Base-by-base conservation (phyloP, 2,888 invertebrate genomes). In the Catocala sponsa region DNA sequence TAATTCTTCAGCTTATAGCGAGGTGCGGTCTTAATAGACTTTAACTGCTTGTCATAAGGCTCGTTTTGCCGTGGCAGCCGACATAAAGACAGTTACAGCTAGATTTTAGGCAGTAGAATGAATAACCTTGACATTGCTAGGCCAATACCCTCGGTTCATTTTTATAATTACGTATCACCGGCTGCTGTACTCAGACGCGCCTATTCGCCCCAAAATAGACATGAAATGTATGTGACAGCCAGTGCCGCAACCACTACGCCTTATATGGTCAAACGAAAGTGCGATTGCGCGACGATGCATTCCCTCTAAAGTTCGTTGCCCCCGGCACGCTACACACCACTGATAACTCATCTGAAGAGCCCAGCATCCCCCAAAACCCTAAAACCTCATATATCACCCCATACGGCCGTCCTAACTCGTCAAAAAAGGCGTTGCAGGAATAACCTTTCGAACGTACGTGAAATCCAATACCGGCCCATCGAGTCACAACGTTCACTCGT, bases 241-340 rank as follows among this genome's bases (percentile, higher is more conserved):
- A 70, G 72, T 76, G 74, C 79, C 76, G 80, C 83, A 82, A 81
- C 82, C 80, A 81, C 89, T 93, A 92, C 85, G 85, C 94, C 94
- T 76, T 94, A 93, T 93, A 94, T 91, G 94, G 94, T 84, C 88
- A 94, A 92, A 87, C 85, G 80, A 81, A 84, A 86, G 75, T 86
- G 92, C 92, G 92, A 88, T 91, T 94, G 94, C 93, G 93, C 94
- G 91, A 82, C 87, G 84, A 81, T 90, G 91, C 91, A 89, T 84
- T 87, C 87, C 83, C 85, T 80, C 75, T 68, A 65, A 82, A 85
- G 93, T 92, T 93, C 93, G 91, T 91, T 91, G 94, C 92, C 92
- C 94, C 82, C 90, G 65, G 69, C 72, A 69, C 68, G 69, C 75
- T 74, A 72, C 70, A 83, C 73, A 77, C 72, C 71, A 74, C 83